phyloP scores from a whole-genome alignment of 1,140 invertebrate genomes.

The Drosophila littoralis region DNA sequence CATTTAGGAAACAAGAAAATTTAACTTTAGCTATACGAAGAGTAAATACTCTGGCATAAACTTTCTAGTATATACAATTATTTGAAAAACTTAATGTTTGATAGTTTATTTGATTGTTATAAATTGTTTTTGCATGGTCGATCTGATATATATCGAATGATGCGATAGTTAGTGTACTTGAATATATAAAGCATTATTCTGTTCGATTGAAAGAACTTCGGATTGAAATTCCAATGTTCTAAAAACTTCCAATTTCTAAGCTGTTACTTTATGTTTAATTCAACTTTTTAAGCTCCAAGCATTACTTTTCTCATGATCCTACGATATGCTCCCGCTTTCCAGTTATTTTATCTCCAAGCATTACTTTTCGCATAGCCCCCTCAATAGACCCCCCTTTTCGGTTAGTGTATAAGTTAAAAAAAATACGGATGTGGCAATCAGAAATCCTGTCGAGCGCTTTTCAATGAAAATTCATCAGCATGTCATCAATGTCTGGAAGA shows the following conservation, averaged over 20 bases:
- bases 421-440: conserved; percentile 83
- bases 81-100: no score
- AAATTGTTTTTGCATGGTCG: no score
- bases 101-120: no score
- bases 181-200: neutral
- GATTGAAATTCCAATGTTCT: no score
- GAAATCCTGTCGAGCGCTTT: conserved; percentile 74
- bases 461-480: conserved; percentile 83
- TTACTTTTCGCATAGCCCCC: neutral
- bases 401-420: conserved; percentile 16
- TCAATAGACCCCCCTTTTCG: neutral
- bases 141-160: neutral
- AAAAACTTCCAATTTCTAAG: no score
- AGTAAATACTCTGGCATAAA: neutral
- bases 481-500: conserved; percentile 40
- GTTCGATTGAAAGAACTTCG: no score
- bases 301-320: no score
- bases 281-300: no score
- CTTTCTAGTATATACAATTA: no score
- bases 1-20: conserved; percentile 4
- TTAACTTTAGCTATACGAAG: neutral
- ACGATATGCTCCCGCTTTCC: no score
- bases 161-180: neutral
- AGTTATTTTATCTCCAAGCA: neutral
- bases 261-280: no score